Base-by-base conservation (phyloP, 2,888 invertebrate species). In the Stenolophus ochropezus region DNA sequence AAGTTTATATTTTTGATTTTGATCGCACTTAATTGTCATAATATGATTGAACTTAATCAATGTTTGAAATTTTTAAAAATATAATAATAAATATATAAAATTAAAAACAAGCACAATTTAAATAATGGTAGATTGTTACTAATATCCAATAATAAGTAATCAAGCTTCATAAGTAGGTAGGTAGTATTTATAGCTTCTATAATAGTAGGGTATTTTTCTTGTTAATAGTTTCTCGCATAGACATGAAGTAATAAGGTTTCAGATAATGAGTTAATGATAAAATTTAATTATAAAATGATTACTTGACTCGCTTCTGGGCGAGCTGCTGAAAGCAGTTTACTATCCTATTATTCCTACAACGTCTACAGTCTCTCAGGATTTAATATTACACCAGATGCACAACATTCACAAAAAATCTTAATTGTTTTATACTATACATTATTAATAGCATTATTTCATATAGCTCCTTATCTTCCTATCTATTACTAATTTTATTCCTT, bases 231-330 rank as follows among this genome's bases (percentile, higher is more conserved):
- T 56, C 21, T 56, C 23, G 65, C 33, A 33, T 20, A 69, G 65
- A 69, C 33, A 11, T 18, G 65, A 33, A 69, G 33, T 69, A 69
- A 69, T 69, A 33, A 18, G 33, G 65, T 69, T 69, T 69, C 65
- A 27, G 33, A 33, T 69, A 69, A 69, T 69, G 33, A 69, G 33
- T 69, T 69, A 69, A 69, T 69, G 33, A 69, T 69, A 61, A 61
- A 61, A 61, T 61, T 61, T 61, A 61, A 61, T 61, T 61, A 61
- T 61, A 61, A 61, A 61, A 61, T 61, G 61, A 61, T 61, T 61
- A 61, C 61, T 61, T 61, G 61, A 61, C 61, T 61, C 61, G 61
- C 61, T 61, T 61, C 61, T 61, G 61, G 53, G 61, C 14, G 61
- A 61, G 61, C 61, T 14, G 61, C 20, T 61, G 61, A 61, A 61